Evolutionary conservation across 2,888 invertebrate genomes (phyloP), one percentile per base, ranked within the genome.

Genomic region (Dysmachus trigonus): DNA sequence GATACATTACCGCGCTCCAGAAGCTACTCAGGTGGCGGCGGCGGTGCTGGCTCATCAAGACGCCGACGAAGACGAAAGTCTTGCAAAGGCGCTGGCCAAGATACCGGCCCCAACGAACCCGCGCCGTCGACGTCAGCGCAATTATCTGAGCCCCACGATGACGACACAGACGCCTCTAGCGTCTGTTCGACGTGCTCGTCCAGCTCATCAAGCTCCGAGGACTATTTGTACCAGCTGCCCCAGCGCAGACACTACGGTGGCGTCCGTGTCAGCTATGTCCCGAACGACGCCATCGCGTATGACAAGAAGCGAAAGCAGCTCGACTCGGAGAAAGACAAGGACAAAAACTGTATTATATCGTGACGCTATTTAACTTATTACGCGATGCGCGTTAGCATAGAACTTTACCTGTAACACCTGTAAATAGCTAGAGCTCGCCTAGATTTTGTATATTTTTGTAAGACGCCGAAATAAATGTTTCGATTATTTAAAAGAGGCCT

Each of bases 131-230:
- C 76, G 27, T 76, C 76, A 30, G 35, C 74, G 33, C 74, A 74
- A 76, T 76, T 74, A 33, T 10, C 13, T 6, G 30, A n/a, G 10
- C 13, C 71, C 22, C 38, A 27, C 27, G 41, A 62, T 27, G 38
- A 79, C 18, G 92, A 91, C 82, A 95, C 95, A 6, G 96, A 96
- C 90, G 94, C 94, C 10, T 95, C 95, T 88, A 96, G 97, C 90
- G 95, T 96, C 90, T 98, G 98, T 91, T 98, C 98, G 62, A 98
- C 98, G 15, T 98, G 98, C 88, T 97, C 97, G 0, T 97, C 97
- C 0, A 95, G 95, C 77, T 95, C 95, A 89, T 96, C 97, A 33
- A 97, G 97, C 18, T 97, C 97, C 84, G 97, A 97, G 88, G 96
- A 97, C 88, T 95, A 96, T 90, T 96, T 97, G 88, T 97, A 97